Percentiles rank a stretch among this genome's conserved stretches.
Evolutionary conservation across 2,888 invertebrate genomes (phyloP).

Genomic region (Cryptocephalus moraei): DNA sequence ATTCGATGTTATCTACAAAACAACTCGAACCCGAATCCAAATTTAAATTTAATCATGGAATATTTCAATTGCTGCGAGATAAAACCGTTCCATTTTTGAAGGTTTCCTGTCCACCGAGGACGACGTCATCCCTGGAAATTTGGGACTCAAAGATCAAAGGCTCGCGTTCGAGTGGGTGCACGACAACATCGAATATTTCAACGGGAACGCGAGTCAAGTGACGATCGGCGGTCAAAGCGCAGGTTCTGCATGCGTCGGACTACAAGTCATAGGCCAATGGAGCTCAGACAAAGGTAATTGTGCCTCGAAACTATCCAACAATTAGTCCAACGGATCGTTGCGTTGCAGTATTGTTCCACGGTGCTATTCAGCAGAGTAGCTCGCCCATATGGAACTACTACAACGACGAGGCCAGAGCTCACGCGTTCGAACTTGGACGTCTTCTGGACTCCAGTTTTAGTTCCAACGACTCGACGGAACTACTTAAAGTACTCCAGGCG

Average conservation of each 20-base stretch:
- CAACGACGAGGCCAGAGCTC: constrained; percentile 5
- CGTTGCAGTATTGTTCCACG: constrained; percentile 8
- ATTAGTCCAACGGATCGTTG: background rate
- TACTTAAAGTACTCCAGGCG: constrained; percentile 2
- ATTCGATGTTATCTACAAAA: too few relatives aligned
- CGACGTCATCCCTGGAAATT: constrained; percentile 7
- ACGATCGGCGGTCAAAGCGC: constrained; percentile 7
- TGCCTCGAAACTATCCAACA: background rate
- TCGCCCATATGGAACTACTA: constrained; percentile 5
- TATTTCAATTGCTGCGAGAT: too few relatives aligned
- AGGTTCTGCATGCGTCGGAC: constrained; percentile 3
- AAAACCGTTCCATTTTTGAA: background rate
- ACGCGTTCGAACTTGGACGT: constrained; percentile 7
- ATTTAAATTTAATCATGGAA: too few relatives aligned
- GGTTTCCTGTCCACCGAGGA: constrained; percentile 5
- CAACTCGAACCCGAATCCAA: too few relatives aligned
- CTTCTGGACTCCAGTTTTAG: constrained; percentile 1
- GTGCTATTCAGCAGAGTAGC: constrained; percentile 10
- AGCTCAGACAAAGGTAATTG: background rate
- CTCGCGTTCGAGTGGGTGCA: constrained; percentile 5
- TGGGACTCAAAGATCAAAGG: constrained; percentile 5
- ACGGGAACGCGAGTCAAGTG: constrained; percentile 5
- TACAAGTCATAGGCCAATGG: constrained; percentile 4
- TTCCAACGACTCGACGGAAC: constrained; percentile 3
- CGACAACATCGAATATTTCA: constrained; percentile 4